Conservation (phyloP, 2,113 vertebrate genomes). For the Triplophysa tibetana region DNA sequence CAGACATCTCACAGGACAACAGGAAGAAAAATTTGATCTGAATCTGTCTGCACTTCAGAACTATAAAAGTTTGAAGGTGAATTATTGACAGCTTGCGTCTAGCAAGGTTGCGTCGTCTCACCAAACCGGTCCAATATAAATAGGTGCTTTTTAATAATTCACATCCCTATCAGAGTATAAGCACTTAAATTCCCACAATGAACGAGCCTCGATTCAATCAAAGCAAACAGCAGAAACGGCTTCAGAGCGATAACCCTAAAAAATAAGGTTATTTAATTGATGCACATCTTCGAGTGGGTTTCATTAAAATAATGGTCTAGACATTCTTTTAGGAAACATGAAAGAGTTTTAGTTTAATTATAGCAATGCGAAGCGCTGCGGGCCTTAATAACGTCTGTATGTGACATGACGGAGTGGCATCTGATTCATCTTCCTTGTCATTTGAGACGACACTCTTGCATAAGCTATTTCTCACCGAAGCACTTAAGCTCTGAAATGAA, state of each 20-base stretch:
- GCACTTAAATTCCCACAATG: slow-evolving; percentile 20
- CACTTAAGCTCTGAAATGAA: slow-evolving; percentile 13
- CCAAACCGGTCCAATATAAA: slow-evolving; percentile 22
- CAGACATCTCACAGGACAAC: slow-evolving; percentile 11
- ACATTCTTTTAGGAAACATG: neutral
- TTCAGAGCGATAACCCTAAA: slow-evolving; percentile 18
- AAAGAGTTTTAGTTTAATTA: neutral
- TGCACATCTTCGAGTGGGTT: slow-evolving; percentile 35
- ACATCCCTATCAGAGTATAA: slow-evolving; percentile 10
- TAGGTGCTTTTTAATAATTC: slow-evolving; percentile 27
- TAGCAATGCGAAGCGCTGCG: neutral
- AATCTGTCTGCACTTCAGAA: slow-evolving; percentile 25
- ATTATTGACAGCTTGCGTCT: slow-evolving; percentile 29
- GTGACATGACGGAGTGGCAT: neutral
- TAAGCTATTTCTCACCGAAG: neutral
- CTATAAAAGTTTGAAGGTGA: neutral
- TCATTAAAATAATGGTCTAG: slow-evolving; percentile 27
- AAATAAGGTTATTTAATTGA: slow-evolving; percentile 22
- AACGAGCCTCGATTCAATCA: slow-evolving; percentile 18
- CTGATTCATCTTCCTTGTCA: slow-evolving; percentile 29
- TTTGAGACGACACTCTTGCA: slow-evolving; percentile 6
- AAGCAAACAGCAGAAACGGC: neutral
- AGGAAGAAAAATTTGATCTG: neutral
- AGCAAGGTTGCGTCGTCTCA: neutral
- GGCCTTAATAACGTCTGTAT: slow-evolving; percentile 1